Conservation (phyloP, 2,888 invertebrate species). For the Trichopria drosophilae region DNA sequence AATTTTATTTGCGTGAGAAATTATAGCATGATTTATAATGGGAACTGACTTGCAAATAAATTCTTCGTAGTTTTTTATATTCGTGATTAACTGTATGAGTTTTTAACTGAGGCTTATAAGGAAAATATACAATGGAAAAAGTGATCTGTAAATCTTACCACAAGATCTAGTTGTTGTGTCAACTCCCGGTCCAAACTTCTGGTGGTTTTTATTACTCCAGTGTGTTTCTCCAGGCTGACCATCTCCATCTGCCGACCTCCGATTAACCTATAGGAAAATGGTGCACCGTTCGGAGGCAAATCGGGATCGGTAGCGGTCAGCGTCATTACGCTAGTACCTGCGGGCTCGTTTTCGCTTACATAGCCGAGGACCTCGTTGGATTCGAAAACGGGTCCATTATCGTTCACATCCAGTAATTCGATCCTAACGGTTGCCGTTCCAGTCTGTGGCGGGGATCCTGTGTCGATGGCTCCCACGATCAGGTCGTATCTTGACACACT, state of each 20-base stretch:
- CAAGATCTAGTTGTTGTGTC: conserved; percentile 73
- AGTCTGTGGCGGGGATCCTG: conserved; percentile 86
- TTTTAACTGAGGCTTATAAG: no score
- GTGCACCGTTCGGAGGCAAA: conserved; percentile 86
- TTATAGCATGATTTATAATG: no score
- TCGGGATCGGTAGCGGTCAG: conserved; percentile 88
- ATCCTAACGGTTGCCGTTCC: conserved; percentile 86
- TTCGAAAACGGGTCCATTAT: conserved; percentile 86
- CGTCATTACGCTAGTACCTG: conserved; percentile 80
- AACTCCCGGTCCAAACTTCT: conserved; percentile 80
- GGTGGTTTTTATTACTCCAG: conserved; percentile 79
- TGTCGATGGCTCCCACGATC: conserved; percentile 85
- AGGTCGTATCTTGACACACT: conserved; percentile 73
- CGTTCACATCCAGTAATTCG: conserved; percentile 83
- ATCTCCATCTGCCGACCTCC: conserved; percentile 78
- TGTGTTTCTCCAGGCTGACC: conserved; percentile 77
- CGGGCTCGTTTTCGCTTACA: conserved; percentile 84
- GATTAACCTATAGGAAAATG: conserved; percentile 79
- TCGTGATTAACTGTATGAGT: no score
- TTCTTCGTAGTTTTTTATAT: no score
- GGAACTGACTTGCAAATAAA: no score
- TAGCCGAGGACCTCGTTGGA: conserved; percentile 72
- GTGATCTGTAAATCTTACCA: conserved; percentile 60
- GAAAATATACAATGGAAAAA: no score
- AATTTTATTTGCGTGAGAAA: no score